Evolutionary conservation across 2,113 vertebrate genomes (phyloP), one percentile per base, ranked within the genome.

Genomic region (Sylvietta virens): DNA sequence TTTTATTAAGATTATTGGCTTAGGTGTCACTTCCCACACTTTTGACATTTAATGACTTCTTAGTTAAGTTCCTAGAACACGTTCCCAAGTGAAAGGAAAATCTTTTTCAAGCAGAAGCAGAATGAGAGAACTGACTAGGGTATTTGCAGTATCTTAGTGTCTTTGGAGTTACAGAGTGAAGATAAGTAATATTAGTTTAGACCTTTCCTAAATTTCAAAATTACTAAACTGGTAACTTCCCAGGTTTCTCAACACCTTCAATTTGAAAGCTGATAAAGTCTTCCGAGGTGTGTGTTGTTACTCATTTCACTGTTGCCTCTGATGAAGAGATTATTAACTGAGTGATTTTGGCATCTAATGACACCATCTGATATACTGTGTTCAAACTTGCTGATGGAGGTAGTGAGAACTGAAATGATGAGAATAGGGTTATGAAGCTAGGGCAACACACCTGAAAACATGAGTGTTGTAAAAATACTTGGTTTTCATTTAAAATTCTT

Each of bases 221-320:
- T 45, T 1, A 67, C 28, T 61, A 42, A 56, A 62, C 37, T 17
- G 18, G 5, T 64, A 48, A 28, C 16, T 89, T 81, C 9, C 2
- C 24, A 31, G 4, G 18, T 62, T 88, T 97, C 60, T 81, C 9
- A 35, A 39, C 5, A 23, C 31, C 15, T 78, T 71, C 20, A 42
- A 0, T 81, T 66, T 70, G 27, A 58, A 76, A 56, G 39, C 1
- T 0, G 0, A 24, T 67, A 3, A 86, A 71, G 22, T 87, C 22
- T 66, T 70, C 33, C 13, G 20, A 26, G 17, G 6, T 74, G 5
- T 58, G 9, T 51, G 5, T 48, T 80, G 14, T 62, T 90, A 80
- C 0, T 56, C 3, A 4, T 67, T 90, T 70, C 45, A 40, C 22
- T 67, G 10, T 87, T 81, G 22, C 44, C n/a, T 81, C 44, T 47